Conservation (phyloP, 2,888 invertebrate genomes). For the Macaria notata region DNA sequence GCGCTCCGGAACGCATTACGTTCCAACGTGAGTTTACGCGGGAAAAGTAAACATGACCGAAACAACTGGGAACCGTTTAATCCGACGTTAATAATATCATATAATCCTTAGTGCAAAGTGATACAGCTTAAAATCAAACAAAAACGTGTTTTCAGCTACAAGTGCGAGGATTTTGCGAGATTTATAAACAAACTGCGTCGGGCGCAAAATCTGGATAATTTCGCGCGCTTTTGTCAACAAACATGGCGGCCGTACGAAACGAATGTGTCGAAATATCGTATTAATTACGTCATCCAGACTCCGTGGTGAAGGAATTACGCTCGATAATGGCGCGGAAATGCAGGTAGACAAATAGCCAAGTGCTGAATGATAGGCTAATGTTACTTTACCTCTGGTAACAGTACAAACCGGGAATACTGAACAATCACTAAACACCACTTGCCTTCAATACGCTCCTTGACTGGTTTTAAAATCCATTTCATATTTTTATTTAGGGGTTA, state of each 20-base stretch:
- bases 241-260: conserved; percentile 53
- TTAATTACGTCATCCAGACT: conserved; percentile 46
- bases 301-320: conserved; percentile 35
- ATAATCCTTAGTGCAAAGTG: conserved; percentile 40
- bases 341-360: conserved; percentile 14
- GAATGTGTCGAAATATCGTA: conserved; percentile 58
- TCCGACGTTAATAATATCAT: conserved; percentile 9
- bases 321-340: conserved; percentile 22
- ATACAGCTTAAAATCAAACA: conserved; percentile 50
- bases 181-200: conserved; percentile 55
- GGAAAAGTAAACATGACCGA: conserved; percentile 42
- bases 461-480: too few relatives aligned
- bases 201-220: conserved; percentile 75
- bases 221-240: conserved; percentile 66
- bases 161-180: conserved; percentile 45
- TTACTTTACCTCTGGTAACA: not conserved
- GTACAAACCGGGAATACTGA: too few relatives aligned
- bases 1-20: conserved; percentile 40
- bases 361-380: not conserved
- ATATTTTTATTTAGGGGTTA: too few relatives aligned
- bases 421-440: too few relatives aligned
- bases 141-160: conserved; percentile 43
- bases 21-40: conserved; percentile 37
- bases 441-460: too few relatives aligned
- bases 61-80: conserved; percentile 25